These are phyloP conservation scores for Himalopsyche phryganea DNA, from an alignment of 1,140 invertebrate genomes.

Conservation along the genomic window DNA sequence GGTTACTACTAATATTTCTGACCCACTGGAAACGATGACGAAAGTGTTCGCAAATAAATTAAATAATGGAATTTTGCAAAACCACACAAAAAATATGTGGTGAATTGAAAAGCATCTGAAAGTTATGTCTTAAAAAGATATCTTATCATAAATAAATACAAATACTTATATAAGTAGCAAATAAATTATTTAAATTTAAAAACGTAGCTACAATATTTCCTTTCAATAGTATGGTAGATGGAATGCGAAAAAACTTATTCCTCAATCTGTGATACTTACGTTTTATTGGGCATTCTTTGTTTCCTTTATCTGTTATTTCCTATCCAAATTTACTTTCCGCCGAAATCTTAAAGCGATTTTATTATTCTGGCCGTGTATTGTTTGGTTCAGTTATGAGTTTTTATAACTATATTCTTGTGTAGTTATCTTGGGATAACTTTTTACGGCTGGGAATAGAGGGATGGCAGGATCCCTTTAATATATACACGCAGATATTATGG, in stretches of 20 bases:
- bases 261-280: constrained; percentile 20
- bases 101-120: too few relatives aligned
- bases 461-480: background rate
- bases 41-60: too few relatives aligned
- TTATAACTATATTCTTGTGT: constrained; percentile 23
- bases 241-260: constrained; percentile 3
- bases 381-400: constrained; percentile 29
- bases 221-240: too few relatives aligned
- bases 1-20: too few relatives aligned
- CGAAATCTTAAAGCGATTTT: constrained; percentile 31
- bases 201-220: too few relatives aligned
- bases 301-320: constrained; percentile 32
- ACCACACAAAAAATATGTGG: too few relatives aligned
- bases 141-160: too few relatives aligned
- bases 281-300: constrained; percentile 24
- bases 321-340: constrained; percentile 23
- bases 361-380: constrained; percentile 23
- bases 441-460: constrained; percentile 12
- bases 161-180: too few relatives aligned
- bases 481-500: background rate
- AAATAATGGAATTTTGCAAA: too few relatives aligned
- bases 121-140: too few relatives aligned
- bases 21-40: too few relatives aligned
- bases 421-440: constrained; percentile 20
- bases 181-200: too few relatives aligned